These are phyloP conservation scores for Gobio occitaniae DNA, from an alignment of 2,797 vertebrate species.

Conservation along the genomic window DNA sequence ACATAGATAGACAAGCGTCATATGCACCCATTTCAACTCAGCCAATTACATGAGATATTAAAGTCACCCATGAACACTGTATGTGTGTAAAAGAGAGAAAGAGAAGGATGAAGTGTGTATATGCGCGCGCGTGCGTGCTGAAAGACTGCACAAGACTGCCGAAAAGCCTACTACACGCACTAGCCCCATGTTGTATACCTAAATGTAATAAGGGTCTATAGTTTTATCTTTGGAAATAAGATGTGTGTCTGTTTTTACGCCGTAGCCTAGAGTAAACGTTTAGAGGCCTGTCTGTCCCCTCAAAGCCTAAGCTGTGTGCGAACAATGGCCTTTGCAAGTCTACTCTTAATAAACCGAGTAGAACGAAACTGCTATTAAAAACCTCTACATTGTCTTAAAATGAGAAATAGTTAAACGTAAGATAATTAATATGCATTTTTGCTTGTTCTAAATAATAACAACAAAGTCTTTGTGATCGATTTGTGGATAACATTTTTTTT, in stretches of 20 bases:
- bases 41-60: slow-evolving; percentile 43
- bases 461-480: slow-evolving; percentile 1
- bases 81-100: slow-evolving; percentile 11
- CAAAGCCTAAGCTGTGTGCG: slow-evolving; percentile 42
- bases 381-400: not conserved
- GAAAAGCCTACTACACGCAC: slow-evolving; percentile 11
- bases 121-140: not conserved
- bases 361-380: not conserved
- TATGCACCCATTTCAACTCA: slow-evolving; percentile 42
- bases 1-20: slow-evolving; percentile 34
- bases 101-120: slow-evolving; percentile 2
- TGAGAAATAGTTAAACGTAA: not conserved
- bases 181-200: slow-evolving; percentile 1
- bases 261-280: slow-evolving; percentile 17
- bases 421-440: not conserved
- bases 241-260: slow-evolving; percentile 4
- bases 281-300: slow-evolving; percentile 52
- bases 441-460: not conserved
- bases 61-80: slow-evolving; percentile 28
- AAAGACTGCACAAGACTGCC: slow-evolving; percentile 23
- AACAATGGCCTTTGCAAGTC: slow-evolving; percentile 53
- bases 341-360: slow-evolving; percentile 16
- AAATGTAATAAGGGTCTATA: slow-evolving; percentile 11
- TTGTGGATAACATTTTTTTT: not conserved
- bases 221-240: slow-evolving; percentile 33